Evolutionary conservation across 2,888 invertebrate genomes (phyloP), one percentile per base, ranked within the genome.

Genomic region (Zygogramma bicolorata): DNA sequence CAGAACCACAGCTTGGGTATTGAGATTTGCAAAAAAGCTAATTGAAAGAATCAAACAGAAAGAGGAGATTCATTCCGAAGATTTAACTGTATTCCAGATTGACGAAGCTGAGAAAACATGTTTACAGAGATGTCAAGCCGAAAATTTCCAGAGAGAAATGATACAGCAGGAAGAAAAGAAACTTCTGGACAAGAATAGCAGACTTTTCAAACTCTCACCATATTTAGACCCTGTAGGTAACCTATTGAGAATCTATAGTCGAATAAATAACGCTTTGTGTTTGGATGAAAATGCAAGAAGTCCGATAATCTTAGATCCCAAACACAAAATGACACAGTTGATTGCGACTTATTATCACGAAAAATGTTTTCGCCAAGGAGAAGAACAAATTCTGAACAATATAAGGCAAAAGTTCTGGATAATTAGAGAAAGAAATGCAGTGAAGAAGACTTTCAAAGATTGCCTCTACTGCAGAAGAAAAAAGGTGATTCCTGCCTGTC

Each of bases 401-500:
- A 20, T 53, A 13, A 20, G 22, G 8, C 31, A 49, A 25, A 5
- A 31, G 31, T 65, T 42, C n/a, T 65, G 34, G 49, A 7, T 65
- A 8, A 7, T 46, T 3, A 15, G 13, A 15, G 29, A 5, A 3
- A 65, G 49, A 7, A 13, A 4, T 38, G 42, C 40, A 22, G 42
- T 63, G n/a, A 46, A 22, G n/a, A 46, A 13, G 3, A 29, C 46
- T 13, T 22, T 63, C n/a, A 10, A 5, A n/a, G 10, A 22, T n/a
- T 66, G 66, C 13, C n/a, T 34, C 6, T 31, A 57, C 8, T 66
- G 66, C 38, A 1, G n/a, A 58, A 10, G 7, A n/a, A 34, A 58
- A n/a, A n/a, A n/a, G n/a, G n/a, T n/a, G n/a, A n/a, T n/a, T n/a
- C n/a, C n/a, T n/a, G n/a, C n/a, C n/a, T n/a, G n/a, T n/a, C n/a